Evolutionary conservation across 1,140 invertebrate genomes (phyloP).

Genomic region (Coelopa frigida): DNA sequence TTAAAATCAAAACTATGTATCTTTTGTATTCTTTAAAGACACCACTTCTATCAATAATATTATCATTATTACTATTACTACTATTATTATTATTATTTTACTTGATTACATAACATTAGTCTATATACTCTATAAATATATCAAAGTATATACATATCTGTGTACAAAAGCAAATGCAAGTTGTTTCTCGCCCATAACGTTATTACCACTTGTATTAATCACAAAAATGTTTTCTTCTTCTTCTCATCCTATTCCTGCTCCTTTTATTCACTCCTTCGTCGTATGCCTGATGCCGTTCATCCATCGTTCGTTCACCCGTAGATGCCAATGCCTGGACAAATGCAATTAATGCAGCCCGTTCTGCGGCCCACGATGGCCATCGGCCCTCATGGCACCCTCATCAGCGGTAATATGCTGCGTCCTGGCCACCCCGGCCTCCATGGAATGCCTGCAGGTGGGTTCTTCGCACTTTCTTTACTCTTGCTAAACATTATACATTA

Average conservation of each 20-base stretch:
- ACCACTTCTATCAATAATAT: conserved; percentile 1
- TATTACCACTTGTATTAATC: conserved; percentile 1
- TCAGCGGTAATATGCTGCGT: conserved; percentile 65
- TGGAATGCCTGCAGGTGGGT: conserved; percentile 65
- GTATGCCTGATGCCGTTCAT: background rate
- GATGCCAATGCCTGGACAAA: conserved; percentile 39
- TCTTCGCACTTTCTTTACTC: no score
- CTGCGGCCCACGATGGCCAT: conserved; percentile 58
- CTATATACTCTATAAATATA: background rate
- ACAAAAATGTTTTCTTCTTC: background rate
- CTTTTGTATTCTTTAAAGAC: no score
- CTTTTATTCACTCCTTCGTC: conserved; percentile 6
- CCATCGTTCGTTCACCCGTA: conserved; percentile 2
- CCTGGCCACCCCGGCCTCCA: conserved; percentile 53
- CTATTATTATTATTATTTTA: background rate
- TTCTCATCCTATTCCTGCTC: conserved; percentile 7
- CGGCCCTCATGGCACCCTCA: conserved; percentile 61
- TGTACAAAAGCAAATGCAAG: background rate
- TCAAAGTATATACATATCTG: conserved; percentile 1
- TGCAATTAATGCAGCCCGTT: conserved; percentile 54
- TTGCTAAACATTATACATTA: no score
- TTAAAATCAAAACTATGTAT: conserved; percentile 13
- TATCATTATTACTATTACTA: conserved; percentile 3
- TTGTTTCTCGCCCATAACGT: background rate
- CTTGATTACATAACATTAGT: background rate